phyloP scores from a whole-genome alignment of 2,888 invertebrate genomes.

The Cyrtodaria siliqua region DNA sequence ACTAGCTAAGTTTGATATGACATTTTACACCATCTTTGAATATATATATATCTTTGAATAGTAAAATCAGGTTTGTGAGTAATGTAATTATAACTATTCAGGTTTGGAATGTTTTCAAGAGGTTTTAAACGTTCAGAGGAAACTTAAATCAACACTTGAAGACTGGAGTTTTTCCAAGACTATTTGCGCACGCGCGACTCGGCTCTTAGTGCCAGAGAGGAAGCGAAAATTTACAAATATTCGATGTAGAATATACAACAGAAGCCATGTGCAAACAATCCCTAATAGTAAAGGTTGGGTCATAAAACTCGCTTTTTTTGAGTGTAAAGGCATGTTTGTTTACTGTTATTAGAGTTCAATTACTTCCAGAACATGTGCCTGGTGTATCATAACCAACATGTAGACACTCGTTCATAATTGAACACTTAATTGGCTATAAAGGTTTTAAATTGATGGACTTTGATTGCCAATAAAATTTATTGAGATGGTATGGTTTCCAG shows the following conservation, averaged over 20 bases:
- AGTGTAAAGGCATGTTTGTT: conserved; percentile 35
- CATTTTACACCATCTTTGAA: too few species aligned
- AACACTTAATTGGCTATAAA: too few species aligned
- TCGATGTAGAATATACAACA: conserved; percentile 10
- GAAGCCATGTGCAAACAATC: conserved; percentile 23
- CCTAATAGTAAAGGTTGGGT: too few species aligned
- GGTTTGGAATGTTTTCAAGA: conserved; percentile 6
- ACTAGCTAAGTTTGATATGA: too few species aligned
- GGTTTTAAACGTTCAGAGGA: background rate
- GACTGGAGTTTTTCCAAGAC: conserved; percentile 41
- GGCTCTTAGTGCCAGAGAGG: conserved; percentile 37
- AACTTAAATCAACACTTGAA: conserved; percentile 22
- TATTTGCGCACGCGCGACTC: conserved; percentile 23
- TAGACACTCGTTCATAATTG: too few species aligned
- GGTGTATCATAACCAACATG: background rate
- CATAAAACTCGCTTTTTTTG: conserved; percentile 6
- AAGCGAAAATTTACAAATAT: conserved; percentile 39
- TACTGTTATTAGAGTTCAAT: conserved; percentile 3
- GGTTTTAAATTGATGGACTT: too few species aligned
- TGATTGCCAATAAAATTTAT: too few species aligned
- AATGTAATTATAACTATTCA: too few species aligned
- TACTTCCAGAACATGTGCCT: background rate
- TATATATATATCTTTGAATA: too few species aligned
- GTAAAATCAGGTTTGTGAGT: too few species aligned
- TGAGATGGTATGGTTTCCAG: too few species aligned